A percentile compares a stretch with the other conserved stretches of the same genome.
These are phyloP conservation scores for Ephialtes manifestator DNA, from an alignment of 2,888 invertebrate species.

Conservation along the genomic window DNA sequence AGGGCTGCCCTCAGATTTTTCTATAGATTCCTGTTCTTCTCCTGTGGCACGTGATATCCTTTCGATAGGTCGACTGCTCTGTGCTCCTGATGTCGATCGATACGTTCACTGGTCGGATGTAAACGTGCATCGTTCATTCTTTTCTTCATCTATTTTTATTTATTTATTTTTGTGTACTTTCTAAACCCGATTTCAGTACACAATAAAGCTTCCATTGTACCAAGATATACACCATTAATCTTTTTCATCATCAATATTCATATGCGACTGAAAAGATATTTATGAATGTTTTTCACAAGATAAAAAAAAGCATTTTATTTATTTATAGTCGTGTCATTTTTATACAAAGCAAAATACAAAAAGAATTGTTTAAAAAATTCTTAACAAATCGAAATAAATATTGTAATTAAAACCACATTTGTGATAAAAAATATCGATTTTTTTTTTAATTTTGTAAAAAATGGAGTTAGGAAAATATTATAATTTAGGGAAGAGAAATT, in stretches of 20 bases:
- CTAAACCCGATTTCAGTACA: background rate
- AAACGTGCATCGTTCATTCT: constrained; percentile 34
- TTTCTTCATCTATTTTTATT: background rate
- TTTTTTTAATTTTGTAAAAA: too few relatives aligned
- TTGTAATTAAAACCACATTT: too few relatives aligned
- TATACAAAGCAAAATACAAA: too few relatives aligned
- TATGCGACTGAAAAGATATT: background rate
- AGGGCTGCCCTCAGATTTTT: constrained; percentile 49
- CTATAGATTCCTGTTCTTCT: constrained; percentile 43
- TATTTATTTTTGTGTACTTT: background rate
- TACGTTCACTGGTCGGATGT: constrained; percentile 16
- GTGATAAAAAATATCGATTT: too few relatives aligned
- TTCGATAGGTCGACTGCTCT: constrained; percentile 25
- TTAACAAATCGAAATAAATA: too few relatives aligned
- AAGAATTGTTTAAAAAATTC: too few relatives aligned
- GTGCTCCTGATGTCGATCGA: constrained; percentile 34
- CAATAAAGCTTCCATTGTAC: background rate
- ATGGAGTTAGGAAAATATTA: too few relatives aligned
- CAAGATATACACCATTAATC: constrained; percentile 3
- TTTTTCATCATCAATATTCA: background rate
- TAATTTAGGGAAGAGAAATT: too few relatives aligned
- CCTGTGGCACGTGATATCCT: constrained; percentile 48
- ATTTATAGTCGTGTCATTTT: too few relatives aligned
- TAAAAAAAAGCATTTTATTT: too few relatives aligned
- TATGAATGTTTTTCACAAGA: too few relatives aligned